A percentile compares a stretch with the other conserved stretches of the same genome.
phyloP scores from a whole-genome alignment of 2,797 vertebrate species.

The Chaenodraco wilsoni region DNA sequence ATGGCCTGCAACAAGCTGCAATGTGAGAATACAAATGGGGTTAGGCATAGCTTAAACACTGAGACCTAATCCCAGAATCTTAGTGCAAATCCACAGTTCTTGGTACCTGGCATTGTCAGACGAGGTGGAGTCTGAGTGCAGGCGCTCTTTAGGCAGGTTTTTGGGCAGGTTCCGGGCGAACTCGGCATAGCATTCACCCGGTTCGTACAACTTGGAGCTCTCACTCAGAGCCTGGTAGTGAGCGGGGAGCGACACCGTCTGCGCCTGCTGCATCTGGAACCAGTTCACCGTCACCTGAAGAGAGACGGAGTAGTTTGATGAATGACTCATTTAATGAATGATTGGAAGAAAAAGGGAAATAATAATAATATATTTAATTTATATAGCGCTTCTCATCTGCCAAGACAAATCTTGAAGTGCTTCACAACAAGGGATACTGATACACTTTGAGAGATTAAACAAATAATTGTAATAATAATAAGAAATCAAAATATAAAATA shows the following conservation, averaged over 20 bases:
- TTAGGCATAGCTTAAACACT: not conserved
- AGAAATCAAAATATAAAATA: too few species aligned
- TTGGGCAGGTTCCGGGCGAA: conserved; percentile 91
- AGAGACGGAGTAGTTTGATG: not conserved
- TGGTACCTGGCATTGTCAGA: conserved; percentile 80
- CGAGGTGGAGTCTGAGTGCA: conserved; percentile 76
- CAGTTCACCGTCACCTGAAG: conserved; percentile 95
- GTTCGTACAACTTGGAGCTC: conserved; percentile 93
- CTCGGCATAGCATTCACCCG: conserved; percentile 92
- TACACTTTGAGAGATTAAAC: too few species aligned
- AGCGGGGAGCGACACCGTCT: conserved; percentile 88
- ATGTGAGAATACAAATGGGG: not conserved
- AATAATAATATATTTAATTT: too few species aligned
- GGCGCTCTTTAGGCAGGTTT: conserved; percentile 79
- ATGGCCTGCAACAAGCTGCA: not conserved
- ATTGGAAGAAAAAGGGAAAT: not conserved
- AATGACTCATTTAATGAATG: not conserved
- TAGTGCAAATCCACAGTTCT: not conserved
- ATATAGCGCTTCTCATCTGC: too few species aligned
- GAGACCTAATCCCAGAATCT: not conserved
- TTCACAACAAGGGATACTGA: too few species aligned
- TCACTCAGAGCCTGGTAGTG: conserved; percentile 92
- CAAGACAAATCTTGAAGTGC: too few species aligned
- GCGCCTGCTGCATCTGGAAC: conserved; percentile 95
- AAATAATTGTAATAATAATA: too few species aligned